Evolutionary conservation across 2,113 vertebrate species (phyloP).

Genomic region (Greenwoodochromis staneri): DNA sequence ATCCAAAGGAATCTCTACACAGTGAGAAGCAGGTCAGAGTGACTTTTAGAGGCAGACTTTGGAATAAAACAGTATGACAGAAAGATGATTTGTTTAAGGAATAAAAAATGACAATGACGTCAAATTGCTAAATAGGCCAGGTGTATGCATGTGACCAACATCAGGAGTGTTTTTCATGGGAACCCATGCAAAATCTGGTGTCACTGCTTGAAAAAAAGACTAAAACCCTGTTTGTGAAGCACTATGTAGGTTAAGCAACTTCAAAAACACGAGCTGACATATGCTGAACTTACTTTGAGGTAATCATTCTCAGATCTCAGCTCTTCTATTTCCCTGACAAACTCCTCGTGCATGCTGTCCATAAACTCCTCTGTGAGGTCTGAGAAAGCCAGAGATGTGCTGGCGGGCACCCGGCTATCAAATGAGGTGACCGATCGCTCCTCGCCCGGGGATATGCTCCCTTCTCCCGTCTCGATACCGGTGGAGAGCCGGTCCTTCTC

Average conservation of each 20-base stretch:
- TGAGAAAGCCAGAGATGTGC: constrained; percentile 91
- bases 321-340: constrained; percentile 89
- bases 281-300: constrained; percentile 82
- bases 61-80: not conserved
- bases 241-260: not conserved
- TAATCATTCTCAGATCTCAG: constrained; percentile 96
- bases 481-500: constrained; percentile 65
- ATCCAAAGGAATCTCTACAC: not conserved
- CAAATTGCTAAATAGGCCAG: not conserved
- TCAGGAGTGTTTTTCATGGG: not conserved
- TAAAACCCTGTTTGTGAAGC: not conserved
- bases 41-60: not conserved
- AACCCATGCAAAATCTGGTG: not conserved
- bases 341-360: constrained; percentile 84
- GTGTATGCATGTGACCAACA: not conserved
- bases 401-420: constrained; percentile 84
- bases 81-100: not conserved
- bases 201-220: not conserved
- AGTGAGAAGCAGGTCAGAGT: not conserved
- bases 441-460: constrained; percentile 74
- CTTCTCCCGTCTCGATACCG: constrained; percentile 59
- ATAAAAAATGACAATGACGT: not conserved
- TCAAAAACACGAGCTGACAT: not conserved
- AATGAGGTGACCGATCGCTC: constrained; percentile 81
- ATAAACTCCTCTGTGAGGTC: constrained; percentile 94